Percentiles rank a stretch among this genome's conserved stretches.
Evolutionary conservation across 1,140 invertebrate species (phyloP).

Genomic region (Cotesia chilonis): DNA sequence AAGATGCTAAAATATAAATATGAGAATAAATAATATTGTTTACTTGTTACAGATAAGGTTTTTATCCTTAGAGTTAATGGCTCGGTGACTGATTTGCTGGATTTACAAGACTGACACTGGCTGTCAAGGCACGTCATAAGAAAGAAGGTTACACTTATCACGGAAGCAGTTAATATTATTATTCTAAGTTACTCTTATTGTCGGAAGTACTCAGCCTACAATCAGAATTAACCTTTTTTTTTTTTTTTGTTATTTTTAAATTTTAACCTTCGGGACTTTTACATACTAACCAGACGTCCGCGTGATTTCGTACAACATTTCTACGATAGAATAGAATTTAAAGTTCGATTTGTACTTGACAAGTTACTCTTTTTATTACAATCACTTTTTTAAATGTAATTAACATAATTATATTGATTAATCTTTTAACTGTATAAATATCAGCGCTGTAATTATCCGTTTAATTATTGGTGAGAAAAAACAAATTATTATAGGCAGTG

Average conservation of each 20-base stretch:
- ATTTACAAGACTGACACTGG: constrained; percentile 14
- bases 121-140: constrained; percentile 10
- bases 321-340: constrained; percentile 11
- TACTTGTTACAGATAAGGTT: background rate
- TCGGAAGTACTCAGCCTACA: background rate
- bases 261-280: background rate
- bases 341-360: too few species aligned
- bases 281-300: too few species aligned
- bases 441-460: too few species aligned
- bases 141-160: constrained; percentile 13
- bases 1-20: too few species aligned
- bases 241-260: background rate
- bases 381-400: too few species aligned
- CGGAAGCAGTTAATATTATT: constrained; percentile 16
- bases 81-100: background rate
- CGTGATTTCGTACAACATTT: background rate
- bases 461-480: too few species aligned
- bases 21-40: too few species aligned
- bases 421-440: too few species aligned
- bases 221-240: background rate
- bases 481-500: too few species aligned
- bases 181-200: background rate
- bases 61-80: constrained; percentile 27
- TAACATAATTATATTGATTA: too few species aligned
- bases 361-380: too few species aligned